A percentile compares a stretch with the other conserved stretches of the same genome.
phyloP scores from a whole-genome alignment of 2,888 invertebrate species.

The Oxytorus armatus region DNA sequence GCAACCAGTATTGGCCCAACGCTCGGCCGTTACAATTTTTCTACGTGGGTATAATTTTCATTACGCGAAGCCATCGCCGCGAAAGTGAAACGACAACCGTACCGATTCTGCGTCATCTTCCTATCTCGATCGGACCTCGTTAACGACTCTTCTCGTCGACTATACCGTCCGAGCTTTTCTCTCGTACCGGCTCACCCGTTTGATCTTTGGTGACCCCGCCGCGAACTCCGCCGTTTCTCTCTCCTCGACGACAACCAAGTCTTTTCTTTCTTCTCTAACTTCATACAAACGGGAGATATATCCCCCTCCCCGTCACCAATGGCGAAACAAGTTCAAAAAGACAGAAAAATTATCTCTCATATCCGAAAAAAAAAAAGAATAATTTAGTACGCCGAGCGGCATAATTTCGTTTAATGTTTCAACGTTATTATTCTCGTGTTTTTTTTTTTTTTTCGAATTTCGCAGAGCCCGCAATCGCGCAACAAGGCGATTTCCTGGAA shows the following conservation, averaged over 20 bases:
- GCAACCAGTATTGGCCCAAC: too few relatives aligned
- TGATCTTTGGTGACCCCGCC: slow-evolving; percentile 58
- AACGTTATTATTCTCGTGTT: neutral
- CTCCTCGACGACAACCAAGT: neutral
- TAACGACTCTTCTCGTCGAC: slow-evolving; percentile 62
- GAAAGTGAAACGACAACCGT: slow-evolving; percentile 62
- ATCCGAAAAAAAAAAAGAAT: neutral
- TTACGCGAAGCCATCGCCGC: too few relatives aligned
- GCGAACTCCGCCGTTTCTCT: slow-evolving; percentile 24
- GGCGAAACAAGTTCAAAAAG: neutral
- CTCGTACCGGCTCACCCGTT: slow-evolving; percentile 46
- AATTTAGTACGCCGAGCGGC: too few relatives aligned
- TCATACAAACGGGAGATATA: slow-evolving; percentile 27
- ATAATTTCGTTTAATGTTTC: neutral
- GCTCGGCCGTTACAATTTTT: too few relatives aligned
- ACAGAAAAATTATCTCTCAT: neutral
- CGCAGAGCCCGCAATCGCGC: slow-evolving; percentile 81
- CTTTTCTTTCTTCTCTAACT: slow-evolving; percentile 12
- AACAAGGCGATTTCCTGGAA: slow-evolving; percentile 90
- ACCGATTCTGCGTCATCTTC: slow-evolving; percentile 58
- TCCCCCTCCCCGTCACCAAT: slow-evolving; percentile 1
- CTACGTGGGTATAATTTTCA: too few relatives aligned
- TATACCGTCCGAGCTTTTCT: slow-evolving; percentile 54
- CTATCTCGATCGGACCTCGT: slow-evolving; percentile 66
- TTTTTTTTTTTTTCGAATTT: slow-evolving; percentile 3